Conservation (phyloP, 2,113 vertebrate genomes). For the Cynoglossus semilaevis region DNA sequence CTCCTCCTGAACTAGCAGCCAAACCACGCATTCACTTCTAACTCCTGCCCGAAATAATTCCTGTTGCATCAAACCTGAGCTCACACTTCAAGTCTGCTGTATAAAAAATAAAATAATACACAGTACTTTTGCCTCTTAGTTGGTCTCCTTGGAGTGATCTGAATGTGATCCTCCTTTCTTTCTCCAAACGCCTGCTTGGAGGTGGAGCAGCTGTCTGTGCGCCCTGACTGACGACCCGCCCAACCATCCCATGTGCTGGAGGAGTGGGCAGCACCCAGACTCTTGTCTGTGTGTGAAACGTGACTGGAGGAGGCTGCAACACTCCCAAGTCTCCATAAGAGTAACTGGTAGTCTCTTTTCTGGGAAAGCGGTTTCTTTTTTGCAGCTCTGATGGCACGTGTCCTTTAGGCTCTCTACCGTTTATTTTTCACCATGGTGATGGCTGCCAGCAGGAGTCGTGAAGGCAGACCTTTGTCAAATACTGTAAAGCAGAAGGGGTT, state of each 20-base stretch:
- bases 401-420: neutral
- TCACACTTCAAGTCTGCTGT: neutral
- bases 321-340: conserved; percentile 1
- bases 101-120: neutral
- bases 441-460: no score
- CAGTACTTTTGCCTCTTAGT: conserved; percentile 3
- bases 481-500: no score
- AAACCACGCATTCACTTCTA: conserved; percentile 4
- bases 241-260: conserved; percentile 52
- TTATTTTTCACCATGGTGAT: no score
- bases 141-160: conserved; percentile 4
- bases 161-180: conserved; percentile 50
- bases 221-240: conserved; percentile 49
- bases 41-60: neutral
- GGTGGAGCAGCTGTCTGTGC: conserved; percentile 66
- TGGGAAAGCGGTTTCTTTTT: conserved; percentile 1
- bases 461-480: neutral
- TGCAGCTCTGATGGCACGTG: neutral
- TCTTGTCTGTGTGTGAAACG: conserved; percentile 34
- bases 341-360: conserved; percentile 17
- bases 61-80: neutral
- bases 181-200: conserved; percentile 44
- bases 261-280: conserved; percentile 35
- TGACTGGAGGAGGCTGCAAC: conserved; percentile 52
- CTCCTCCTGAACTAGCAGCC: conserved; percentile 11